Base-by-base conservation (phyloP, 2,888 invertebrate species). In the Hedya salicella region DNA sequence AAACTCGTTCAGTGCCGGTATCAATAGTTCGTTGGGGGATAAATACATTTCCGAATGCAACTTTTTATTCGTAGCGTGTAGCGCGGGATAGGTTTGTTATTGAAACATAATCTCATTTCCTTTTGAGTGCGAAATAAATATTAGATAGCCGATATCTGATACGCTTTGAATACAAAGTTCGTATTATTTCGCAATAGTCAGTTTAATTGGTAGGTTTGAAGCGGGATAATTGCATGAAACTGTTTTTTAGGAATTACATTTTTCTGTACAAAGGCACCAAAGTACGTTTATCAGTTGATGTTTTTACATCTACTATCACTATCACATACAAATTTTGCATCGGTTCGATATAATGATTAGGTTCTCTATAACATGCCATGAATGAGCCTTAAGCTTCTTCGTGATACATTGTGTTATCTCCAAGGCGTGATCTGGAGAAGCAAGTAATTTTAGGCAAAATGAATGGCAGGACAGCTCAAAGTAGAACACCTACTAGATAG, bases 31-130 rank as follows among this genome's bases (percentile, higher is more conserved):
- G 65, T 69, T 63, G 60, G 46, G 3, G 52, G 36, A 68, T 71
- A 78, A 76, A 78, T 77, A 79, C 75, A 78, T 78, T 77, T 72
- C 64, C 62, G 65, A 56, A 62, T 75, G 76, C 74, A 75, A 78
- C 77, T 81, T 82, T 84, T 83, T 82, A 82, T 82, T 82, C 81
- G 62, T 69, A 74, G 74, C 81, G 76, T 78, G 75, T 78, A 76
- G 71, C 69, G 67, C 72, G 74, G 81, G 77, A 80, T 82, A 80
- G 75, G 80, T 80, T 80, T 85, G 87, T 84, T 85, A 86, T 86
- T 83, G 83, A 81, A 85, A 82, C 78, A 83, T 86, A 86, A 86
- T 86, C 82, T 78, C 79, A 81, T 87, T 86, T 84, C 80, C 80
- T 77, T 79, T 81, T 78, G 77, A 80, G 80, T 76, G 79, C 74